Evolutionary conservation across 2,888 invertebrate species (phyloP).

Genomic region (Chymomyza fuscimana): DNA sequence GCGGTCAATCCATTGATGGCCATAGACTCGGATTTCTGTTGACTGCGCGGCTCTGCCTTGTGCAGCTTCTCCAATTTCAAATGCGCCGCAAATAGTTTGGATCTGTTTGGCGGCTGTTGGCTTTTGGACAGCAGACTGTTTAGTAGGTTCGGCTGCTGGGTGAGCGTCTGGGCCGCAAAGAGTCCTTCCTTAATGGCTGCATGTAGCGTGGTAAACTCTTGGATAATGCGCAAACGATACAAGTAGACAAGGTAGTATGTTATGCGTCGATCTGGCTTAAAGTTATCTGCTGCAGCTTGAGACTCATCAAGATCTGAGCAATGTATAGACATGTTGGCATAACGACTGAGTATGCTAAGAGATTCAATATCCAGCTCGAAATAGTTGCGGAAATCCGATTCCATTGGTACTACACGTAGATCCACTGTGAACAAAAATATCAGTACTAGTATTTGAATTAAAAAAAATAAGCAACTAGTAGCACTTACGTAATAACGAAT

Average conservation of each 20-base stretch:
- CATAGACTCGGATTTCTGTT: rapidly evolving
- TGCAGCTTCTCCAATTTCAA: neutral
- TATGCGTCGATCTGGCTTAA: neutral
- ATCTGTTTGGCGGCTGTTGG: neutral
- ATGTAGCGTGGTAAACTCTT: slow-evolving; percentile 4
- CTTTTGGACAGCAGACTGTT: neutral
- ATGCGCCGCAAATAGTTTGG: neutral
- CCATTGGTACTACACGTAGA: neutral
- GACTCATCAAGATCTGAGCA: neutral
- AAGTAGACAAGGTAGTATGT: slow-evolving; percentile 6
- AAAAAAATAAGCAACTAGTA: neutral
- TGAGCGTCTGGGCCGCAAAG: slow-evolving; percentile 10
- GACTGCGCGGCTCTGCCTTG: neutral
- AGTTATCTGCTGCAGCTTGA: neutral
- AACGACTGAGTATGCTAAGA: neutral
- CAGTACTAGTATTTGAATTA: no score
- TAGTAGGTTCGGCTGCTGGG: neutral
- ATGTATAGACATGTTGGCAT: neutral
- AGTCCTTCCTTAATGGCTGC: slow-evolving; percentile 24
- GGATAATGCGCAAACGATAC: neutral
- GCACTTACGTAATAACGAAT: neutral
- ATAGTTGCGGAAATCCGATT: slow-evolving; percentile 8
- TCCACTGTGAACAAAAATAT: neutral
- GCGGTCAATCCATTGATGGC: neutral
- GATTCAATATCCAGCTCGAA: slow-evolving; percentile 15